Conservation (phyloP, 2,888 invertebrate species). For the Pristionchus mayeri region DNA sequence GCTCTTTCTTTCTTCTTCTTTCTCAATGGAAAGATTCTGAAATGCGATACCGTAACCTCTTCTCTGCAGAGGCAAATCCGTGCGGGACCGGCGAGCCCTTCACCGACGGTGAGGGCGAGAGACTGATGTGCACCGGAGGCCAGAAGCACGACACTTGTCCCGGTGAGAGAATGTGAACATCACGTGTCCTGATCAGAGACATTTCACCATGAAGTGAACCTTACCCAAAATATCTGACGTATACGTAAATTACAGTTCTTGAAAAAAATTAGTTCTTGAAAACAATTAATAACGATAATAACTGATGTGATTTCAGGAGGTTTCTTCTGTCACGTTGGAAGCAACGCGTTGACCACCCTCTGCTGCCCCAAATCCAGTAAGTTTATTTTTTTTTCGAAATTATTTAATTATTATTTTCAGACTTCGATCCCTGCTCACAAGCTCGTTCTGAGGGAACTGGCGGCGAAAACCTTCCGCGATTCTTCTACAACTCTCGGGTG, state of each 20-base stretch:
- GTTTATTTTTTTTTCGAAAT: background rate
- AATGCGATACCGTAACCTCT: background rate
- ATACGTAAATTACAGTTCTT: too few species aligned
- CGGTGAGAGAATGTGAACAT: too few species aligned
- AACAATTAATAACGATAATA: background rate
- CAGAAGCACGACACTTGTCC: conserved; percentile 50
- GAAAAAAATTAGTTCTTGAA: background rate
- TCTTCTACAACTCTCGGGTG: conserved; percentile 68
- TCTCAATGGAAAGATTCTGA: too few species aligned
- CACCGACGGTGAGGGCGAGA: conserved; percentile 63
- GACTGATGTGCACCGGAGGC: conserved; percentile 66
- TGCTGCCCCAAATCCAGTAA: conserved; percentile 69
- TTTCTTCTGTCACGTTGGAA: conserved; percentile 73
- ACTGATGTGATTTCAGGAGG: conserved; percentile 3
- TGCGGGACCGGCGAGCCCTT: conserved; percentile 71
- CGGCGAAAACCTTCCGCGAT: conserved; percentile 67
- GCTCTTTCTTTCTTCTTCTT: too few species aligned
- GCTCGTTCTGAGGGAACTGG: conserved; percentile 67
- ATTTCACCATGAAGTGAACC: too few species aligned
- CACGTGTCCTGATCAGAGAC: too few species aligned
- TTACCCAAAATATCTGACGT: too few species aligned
- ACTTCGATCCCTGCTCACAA: conserved; percentile 65
- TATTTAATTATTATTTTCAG: conserved; percentile 54
- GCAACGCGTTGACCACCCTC: conserved; percentile 65
- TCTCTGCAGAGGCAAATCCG: conserved; percentile 66